Evolutionary conservation across 2,113 vertebrate species (phyloP).

Genomic region (Prunella himalayana): DNA sequence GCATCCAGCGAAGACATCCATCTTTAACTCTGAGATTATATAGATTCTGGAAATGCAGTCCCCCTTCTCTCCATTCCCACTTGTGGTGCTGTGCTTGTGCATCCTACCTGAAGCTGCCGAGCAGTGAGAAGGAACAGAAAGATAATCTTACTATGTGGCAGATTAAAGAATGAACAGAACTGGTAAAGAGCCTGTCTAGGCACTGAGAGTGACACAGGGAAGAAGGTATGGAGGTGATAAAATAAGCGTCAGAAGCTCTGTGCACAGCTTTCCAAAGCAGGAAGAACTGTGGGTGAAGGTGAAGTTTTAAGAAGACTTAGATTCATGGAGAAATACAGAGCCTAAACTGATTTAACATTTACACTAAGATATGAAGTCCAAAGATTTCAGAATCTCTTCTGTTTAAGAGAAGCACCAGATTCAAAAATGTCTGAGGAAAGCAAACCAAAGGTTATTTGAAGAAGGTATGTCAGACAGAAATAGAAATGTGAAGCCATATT

Average conservation of each 20-base stretch:
- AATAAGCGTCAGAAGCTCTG: background rate
- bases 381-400: background rate
- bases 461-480: background rate
- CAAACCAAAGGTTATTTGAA: background rate
- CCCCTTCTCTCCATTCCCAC: background rate
- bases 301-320: background rate
- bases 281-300: background rate
- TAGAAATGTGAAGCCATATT: background rate
- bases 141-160: background rate
- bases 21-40: background rate
- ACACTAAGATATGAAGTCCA: background rate
- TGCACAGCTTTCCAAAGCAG: background rate
- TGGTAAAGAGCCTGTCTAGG: background rate
- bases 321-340: background rate
- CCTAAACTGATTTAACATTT: constrained; percentile 15
- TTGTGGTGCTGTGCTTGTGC: background rate
- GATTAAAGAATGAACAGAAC: background rate
- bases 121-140: background rate
- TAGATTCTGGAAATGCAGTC: background rate
- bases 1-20: background rate
- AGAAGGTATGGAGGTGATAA: background rate
- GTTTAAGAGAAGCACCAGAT: background rate
- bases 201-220: background rate
- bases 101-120: background rate
- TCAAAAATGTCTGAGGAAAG: background rate